Base-by-base conservation (phyloP, 2,113 vertebrate genomes). In the Redunca redunca region DNA sequence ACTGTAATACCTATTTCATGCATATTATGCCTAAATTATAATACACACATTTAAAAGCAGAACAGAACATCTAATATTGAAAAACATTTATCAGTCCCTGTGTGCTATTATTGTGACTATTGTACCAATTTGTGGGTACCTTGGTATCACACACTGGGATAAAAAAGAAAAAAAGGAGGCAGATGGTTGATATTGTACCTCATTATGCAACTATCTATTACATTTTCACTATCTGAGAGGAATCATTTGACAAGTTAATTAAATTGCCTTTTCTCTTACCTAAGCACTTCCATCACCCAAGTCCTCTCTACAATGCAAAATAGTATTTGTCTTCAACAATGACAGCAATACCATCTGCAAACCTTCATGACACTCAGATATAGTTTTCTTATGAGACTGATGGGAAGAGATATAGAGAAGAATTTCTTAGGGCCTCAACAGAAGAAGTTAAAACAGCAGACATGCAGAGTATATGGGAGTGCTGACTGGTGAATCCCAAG, bases 161-260 rank as follows among this genome's bases (percentile, higher is more conserved):
- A n/a, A n/a, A n/a, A n/a, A n/a, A n/a, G n/a, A 57, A 71, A 48
- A 12, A 21, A 48, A 43, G 11, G 40, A 85, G 36, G 14, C 23
- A 86, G n/a, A 67, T 82, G 21, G 9, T 55, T 83, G 26, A 90
- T 36, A 43, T 8, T 25, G 30, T 64, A 83, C 40, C 74, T 94
- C 55, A 83, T 96, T 83, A 88, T 84, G 50, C 13, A 86, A 84
- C 16, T 94, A 92, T 62, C 50, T 92, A 62, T 87, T 87, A 28
- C 19, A 48, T 52, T 26, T 43, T 83, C 86, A 43, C 26, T 77
- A 48, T 90, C 19, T 16, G 14, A 94, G 48, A 87, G 36, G 55
- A 88, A 90, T 50, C 16, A 84, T 84, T 90, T 84, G 74, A 33
- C 81, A 90, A 71, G 30, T 80, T 92, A 94, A 98, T 86, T 89